Conservation (phyloP, 2,888 invertebrate genomes). For the Nomada ruficornis region DNA sequence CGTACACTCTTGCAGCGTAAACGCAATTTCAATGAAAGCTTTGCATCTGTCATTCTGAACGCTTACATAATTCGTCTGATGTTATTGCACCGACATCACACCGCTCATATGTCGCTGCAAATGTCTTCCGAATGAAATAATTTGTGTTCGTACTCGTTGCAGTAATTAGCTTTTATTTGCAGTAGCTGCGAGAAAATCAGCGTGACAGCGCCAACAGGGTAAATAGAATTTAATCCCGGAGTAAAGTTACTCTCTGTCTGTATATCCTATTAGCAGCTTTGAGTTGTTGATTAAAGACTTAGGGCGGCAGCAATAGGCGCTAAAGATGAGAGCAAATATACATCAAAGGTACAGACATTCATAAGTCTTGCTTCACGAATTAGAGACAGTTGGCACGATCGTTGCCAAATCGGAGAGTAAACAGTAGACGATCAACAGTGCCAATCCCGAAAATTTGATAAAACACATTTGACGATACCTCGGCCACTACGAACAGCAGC, state of each 20-base stretch:
- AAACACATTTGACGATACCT: neutral
- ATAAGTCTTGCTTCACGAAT: constrained; percentile 43
- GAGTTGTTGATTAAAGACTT: constrained; percentile 65
- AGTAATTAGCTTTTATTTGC: constrained; percentile 27
- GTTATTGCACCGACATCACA: neutral
- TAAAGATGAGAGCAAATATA: constrained; percentile 49
- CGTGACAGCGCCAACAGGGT: constrained; percentile 5
- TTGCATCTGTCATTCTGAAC: too few species aligned
- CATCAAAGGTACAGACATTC: constrained; percentile 60
- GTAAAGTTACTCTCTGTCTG: constrained; percentile 34
- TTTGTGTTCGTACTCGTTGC: neutral
- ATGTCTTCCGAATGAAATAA: neutral
- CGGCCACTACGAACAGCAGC: neutral
- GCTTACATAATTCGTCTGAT: neutral
- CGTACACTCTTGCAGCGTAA: neutral
- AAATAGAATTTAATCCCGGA: constrained; percentile 40
- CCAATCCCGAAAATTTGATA: constrained; percentile 10
- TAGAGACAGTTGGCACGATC: constrained; percentile 25
- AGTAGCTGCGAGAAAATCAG: constrained; percentile 6
- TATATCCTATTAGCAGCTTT: constrained; percentile 49
- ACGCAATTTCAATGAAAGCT: neutral
- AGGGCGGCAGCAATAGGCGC: constrained; percentile 30
- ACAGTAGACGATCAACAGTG: constrained; percentile 20
- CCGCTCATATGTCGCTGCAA: neutral
- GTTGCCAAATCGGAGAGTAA: constrained; percentile 35